phyloP scores from a whole-genome alignment of 2,113 vertebrate genomes.

The Phoxinus phoxinus region DNA sequence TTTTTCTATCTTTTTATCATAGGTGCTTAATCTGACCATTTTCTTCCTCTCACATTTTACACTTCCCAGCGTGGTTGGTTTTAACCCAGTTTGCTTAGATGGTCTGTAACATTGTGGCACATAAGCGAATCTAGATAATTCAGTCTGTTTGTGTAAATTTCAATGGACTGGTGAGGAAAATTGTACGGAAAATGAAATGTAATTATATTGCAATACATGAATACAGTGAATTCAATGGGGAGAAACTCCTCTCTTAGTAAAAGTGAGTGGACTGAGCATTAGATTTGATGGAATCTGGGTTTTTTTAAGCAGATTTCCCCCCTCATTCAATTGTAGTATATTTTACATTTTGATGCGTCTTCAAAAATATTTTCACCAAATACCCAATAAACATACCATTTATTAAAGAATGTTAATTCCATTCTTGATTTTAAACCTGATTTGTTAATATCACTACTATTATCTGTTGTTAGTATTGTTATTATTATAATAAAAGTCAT shows the following conservation, averaged over 20 bases:
- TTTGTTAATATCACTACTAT: conserved; percentile 77
- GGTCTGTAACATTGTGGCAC: neutral
- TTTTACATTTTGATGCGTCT: conserved; percentile 71
- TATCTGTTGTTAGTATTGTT: conserved; percentile 70
- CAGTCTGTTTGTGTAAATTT: conserved; percentile 8
- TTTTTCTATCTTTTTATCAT: neutral
- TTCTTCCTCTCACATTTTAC: neutral
- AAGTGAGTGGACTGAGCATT: neutral
- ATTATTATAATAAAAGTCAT: conserved; percentile 68
- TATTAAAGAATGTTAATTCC: conserved; percentile 71
- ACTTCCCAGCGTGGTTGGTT: neutral
- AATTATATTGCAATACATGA: conserved; percentile 12
- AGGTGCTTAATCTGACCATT: conserved; percentile 50
- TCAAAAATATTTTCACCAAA: neutral
- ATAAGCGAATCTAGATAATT: neutral
- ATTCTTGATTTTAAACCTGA: conserved; percentile 67
- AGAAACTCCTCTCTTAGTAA: neutral
- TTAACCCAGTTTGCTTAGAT: neutral
- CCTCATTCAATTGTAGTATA: conserved; percentile 57
- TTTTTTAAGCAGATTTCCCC: conserved; percentile 59
- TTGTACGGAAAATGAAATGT: neutral
- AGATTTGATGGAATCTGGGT: conserved; percentile 55
- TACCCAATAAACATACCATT: conserved; percentile 59
- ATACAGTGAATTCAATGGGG: conserved; percentile 4
- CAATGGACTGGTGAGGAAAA: neutral